Evolutionary conservation across 2,113 vertebrate species (phyloP).

Genomic region (Xyliphius kryptos): DNA sequence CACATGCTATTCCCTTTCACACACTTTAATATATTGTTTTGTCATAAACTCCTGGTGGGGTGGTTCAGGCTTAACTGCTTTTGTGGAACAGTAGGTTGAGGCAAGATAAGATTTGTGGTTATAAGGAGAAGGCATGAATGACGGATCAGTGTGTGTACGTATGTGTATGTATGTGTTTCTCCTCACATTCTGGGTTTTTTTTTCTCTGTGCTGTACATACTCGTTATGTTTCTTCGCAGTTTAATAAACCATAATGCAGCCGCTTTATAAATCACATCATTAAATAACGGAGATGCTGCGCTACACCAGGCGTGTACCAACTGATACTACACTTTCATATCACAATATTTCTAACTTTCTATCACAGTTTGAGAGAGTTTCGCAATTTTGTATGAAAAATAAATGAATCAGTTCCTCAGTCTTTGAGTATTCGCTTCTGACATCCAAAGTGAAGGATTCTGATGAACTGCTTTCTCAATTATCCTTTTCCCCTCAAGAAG

Average conservation of each 20-base stretch:
- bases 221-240: slow-evolving; percentile 52
- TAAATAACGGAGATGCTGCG: slow-evolving; percentile 11
- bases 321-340: slow-evolving; percentile 10
- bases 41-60: neutral
- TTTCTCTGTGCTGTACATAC: slow-evolving; percentile 63
- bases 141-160: neutral
- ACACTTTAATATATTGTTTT: neutral
- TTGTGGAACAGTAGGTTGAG: neutral
- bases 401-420: neutral
- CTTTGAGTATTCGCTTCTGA: neutral
- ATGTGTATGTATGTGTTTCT: neutral
- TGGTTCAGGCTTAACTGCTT: neutral
- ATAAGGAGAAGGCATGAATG: neutral
- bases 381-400: slow-evolving; percentile 8
- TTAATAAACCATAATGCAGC: slow-evolving; percentile 25
- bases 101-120: too few species aligned
- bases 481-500: neutral
- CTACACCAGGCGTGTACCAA: slow-evolving; percentile 22
- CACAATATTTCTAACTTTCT: slow-evolving; percentile 18
- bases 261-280: slow-evolving; percentile 37
- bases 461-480: neutral
- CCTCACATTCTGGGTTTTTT: slow-evolving; percentile 39
- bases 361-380: slow-evolving; percentile 4
- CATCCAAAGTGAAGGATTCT: neutral
- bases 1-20: neutral